phyloP scores from a whole-genome alignment of 2,888 invertebrate species.

The Leptura quadrifasciata region DNA sequence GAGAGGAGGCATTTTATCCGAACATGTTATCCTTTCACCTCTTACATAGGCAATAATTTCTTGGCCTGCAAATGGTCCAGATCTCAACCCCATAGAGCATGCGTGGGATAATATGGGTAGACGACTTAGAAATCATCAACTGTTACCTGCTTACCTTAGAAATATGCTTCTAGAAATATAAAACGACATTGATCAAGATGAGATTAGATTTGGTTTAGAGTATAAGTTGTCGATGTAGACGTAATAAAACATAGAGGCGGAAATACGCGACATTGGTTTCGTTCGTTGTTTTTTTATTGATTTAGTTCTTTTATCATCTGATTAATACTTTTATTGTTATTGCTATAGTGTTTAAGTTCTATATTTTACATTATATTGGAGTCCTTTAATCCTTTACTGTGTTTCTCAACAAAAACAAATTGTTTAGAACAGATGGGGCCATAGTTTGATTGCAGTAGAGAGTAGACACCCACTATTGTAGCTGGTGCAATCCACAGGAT shows the following conservation, averaged over 20 bases:
- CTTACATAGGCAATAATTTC: conserved; percentile 14
- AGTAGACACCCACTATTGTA: no score
- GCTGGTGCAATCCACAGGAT: no score
- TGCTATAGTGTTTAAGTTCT: neutral
- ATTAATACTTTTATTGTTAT: neutral
- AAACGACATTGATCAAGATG: neutral
- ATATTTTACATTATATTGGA: neutral
- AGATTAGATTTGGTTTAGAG: neutral
- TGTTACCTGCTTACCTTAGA: neutral
- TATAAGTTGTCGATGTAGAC: neutral
- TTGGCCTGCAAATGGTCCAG: neutral
- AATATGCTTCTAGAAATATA: no score
- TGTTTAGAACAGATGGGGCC: no score
- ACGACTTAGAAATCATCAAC: conserved; percentile 8
- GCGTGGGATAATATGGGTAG: neutral
- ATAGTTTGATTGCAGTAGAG: no score
- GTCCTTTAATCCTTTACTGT: neutral
- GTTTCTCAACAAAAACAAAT: neutral
- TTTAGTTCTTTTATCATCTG: neutral
- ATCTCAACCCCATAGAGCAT: neutral
- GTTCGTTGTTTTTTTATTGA: neutral
- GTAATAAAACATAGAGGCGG: neutral
- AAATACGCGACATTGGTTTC: neutral
- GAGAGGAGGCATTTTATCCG: neutral
- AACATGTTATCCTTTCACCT: neutral